phyloP scores from a whole-genome alignment of 2,113 vertebrate species.

The Podilymbus podiceps region DNA sequence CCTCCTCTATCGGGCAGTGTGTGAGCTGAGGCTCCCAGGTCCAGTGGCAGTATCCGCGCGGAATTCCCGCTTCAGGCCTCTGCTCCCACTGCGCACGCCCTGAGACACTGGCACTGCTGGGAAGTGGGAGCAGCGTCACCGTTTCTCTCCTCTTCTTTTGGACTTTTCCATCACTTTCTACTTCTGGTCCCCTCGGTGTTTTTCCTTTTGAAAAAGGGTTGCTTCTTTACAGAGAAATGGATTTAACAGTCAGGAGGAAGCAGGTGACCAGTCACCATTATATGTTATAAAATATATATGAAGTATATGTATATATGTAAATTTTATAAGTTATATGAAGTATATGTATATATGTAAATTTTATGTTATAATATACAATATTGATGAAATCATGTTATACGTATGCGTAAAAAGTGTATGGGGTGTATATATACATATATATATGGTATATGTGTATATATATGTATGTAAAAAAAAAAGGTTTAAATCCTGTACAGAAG shows the following conservation, averaged over 20 bases:
- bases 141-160: neutral
- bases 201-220: neutral
- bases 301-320: neutral
- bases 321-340: neutral
- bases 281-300: neutral
- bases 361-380: neutral
- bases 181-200: neutral
- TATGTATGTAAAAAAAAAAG: neutral
- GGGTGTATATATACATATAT: neutral
- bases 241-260: neutral
- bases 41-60: fast-evolving
- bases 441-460: neutral
- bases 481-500: neutral
- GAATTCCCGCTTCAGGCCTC: neutral
- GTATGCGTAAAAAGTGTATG: neutral
- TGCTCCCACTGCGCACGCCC: neutral
- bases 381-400: neutral
- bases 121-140: fast-evolving
- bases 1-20: fast-evolving
- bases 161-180: neutral
- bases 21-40: neutral
- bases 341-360: neutral
- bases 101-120: neutral
- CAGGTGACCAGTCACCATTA: neutral
- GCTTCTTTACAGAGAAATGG: neutral